Conservation (phyloP, 2,888 invertebrate species). For the Blera fallax region DNA sequence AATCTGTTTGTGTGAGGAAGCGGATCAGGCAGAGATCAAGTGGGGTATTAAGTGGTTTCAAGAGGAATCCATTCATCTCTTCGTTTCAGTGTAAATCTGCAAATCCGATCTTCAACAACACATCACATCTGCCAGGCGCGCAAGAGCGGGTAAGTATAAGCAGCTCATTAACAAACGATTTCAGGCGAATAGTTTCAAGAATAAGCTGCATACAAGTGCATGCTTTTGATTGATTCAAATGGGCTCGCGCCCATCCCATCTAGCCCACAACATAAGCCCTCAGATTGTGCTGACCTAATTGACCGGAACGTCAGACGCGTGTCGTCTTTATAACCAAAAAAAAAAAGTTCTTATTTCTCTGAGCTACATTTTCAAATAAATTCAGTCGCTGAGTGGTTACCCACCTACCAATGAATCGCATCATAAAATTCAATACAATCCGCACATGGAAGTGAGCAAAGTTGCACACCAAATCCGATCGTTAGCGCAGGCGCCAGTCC, state of each 20-base stretch:
- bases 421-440: slow-evolving; percentile 68
- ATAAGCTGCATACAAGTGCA: background rate
- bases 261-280: background rate
- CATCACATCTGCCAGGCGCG: slow-evolving; percentile 49
- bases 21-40: slow-evolving; percentile 72
- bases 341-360: background rate
- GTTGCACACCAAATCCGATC: slow-evolving; percentile 48
- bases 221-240: slow-evolving; percentile 18
- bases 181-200: slow-evolving; percentile 6
- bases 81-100: slow-evolving; percentile 30
- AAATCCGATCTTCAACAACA: slow-evolving; percentile 23
- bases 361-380: background rate
- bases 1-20: slow-evolving; percentile 64
- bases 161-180: slow-evolving; percentile 25
- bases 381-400: slow-evolving; percentile 38
- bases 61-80: slow-evolving; percentile 40
- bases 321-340: slow-evolving; percentile 25
- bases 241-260: slow-evolving; percentile 17
- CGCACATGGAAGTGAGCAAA: slow-evolving; percentile 21
- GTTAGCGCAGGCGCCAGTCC: slow-evolving; percentile 70
- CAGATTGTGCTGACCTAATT: slow-evolving; percentile 52
- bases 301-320: slow-evolving; percentile 62
- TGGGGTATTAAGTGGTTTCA: slow-evolving; percentile 73
- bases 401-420: slow-evolving; percentile 50
- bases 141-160: background rate